Base-by-base conservation (phyloP, 2,888 invertebrate species). In the Philaethria dido region DNA sequence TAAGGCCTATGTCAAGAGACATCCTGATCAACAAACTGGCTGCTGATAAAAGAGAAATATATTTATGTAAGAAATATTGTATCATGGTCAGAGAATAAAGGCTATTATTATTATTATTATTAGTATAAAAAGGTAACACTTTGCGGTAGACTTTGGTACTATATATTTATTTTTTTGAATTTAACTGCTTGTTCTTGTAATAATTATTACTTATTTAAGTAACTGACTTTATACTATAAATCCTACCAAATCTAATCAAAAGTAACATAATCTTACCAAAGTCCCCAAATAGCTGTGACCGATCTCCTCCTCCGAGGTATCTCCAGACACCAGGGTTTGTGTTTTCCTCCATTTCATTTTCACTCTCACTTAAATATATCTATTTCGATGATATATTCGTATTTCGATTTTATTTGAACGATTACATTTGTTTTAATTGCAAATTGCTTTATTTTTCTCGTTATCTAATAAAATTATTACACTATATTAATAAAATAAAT, bases 241-340 rank as follows among this genome's bases (percentile, higher is more conserved):
- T 47, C 47, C 18, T 29, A 18, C 11, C 6, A 20, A 22, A 14
- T 22, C 16, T 50, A 13, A 13, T 45, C 13, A 45, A 14, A n/a
- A 14, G n/a, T 48, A 85, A 29, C 39, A 52, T 16, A 0, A 29
- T 29, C 92, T 92, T 72, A 92, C 92, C 89, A 92, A 80, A 73
- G 92, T 92, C 11, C 92, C 87, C 70, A 92, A 77, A 72, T 92
- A 92, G 78, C 84, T 90, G 72, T 92, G 92, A 0, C 92, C 92
- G 18, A 92, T 90, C 69, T 92, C 92, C 69, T 92, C 92, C 64
- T 92, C 92, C 1, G 92, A 91, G 0, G 92, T 92, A 11, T 91
- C 89, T 42, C 90, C 92, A 0, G 92, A 91, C 18, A 92, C 91
- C 67, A 92, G 72, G 13, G 62, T 75, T 64, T 78, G 88, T 18